Base-by-base conservation (phyloP, 2,113 vertebrate genomes). In the mouse (Mus musculus) region DNA sequence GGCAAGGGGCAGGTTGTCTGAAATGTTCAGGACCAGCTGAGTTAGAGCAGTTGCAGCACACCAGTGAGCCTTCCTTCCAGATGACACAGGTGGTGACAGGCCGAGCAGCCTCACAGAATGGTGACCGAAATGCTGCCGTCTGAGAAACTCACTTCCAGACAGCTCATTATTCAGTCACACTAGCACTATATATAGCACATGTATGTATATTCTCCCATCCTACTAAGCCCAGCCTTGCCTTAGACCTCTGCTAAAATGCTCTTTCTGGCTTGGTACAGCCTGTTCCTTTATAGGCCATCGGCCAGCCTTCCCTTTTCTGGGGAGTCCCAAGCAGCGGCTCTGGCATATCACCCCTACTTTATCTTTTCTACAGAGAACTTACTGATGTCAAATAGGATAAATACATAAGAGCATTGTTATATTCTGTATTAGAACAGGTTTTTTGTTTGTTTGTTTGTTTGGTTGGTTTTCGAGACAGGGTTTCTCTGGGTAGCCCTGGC, bases 101-200 rank as follows among this genome's bases (percentile, higher is more conserved):
- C 28, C 3, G 7, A 56, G 52, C 72, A 26, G 59, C 2, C 20
- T 30, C 69, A 39, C 56, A 39, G 36, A 85, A 11, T 0, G 9
- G 4, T 0, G 14, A 61, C 49, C 81, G 52, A n/a, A 1, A 22
- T 7, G 26, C 69, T 73, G 30, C 14, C 0, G 12, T 28, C 2
- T 13, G 1, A 69, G 52, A 67, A 19, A 30, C 75, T 42, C 0
- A 10, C 12, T 12, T 28, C 77, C 33, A 17, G 61, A 13, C 7
- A 17, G n/a, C 10, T 24, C 5, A 10, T 1, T 20, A 12, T 61
- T 19, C 4, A 17, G 20, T 24, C 3, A 9, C 0, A 12, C 5
- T 7, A 12, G 28, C 54, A 46, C 26, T n/a, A n/a, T n/a, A n/a
- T 77, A 1, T 5, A 7, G 26, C 11, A 20, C 4, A n/a, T n/a